Evolutionary conservation across 23 tunicate genomes (phyloP), one percentile per base, ranked within the genome.

Genomic region (Styela plicata): DNA sequence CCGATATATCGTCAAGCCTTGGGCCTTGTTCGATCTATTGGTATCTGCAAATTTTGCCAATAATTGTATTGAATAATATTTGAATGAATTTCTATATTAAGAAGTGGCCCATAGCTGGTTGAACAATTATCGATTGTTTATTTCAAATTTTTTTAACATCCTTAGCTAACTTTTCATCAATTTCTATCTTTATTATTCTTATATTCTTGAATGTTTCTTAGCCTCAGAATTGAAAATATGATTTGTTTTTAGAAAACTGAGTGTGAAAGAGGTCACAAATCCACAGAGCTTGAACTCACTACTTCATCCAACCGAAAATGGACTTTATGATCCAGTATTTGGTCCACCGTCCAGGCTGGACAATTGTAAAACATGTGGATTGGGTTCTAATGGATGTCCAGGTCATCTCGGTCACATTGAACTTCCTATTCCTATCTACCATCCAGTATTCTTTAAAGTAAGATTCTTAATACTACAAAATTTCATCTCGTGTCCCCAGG

Each of bases 391-490:
- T 3, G 63, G 62, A 10, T 93, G 98, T 62, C 70, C 89, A 5
- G 98, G 98, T 1, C 98, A 93, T 70, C 37, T 85, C 66, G 93
- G 98, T 1, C 93, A 88, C 64, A 93, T 93, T 23, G 93, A 93
- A 69, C 74, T 93, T 3, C 98, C 98, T 24, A 24, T 93, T 3
- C 98, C 98, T 0, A 86, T 93, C 24, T 93, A 88, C 64, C 86
- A 93, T 64, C 98, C 98, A 1, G 25, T 88, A 31, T 93, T 88
- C 82, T 84, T 88, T 63, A 88, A 93, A 84, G 98, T 91, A 44
- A 24, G n/a, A n/a, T n/a, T n/a, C n/a, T n/a, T n/a, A 62, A 78
- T 22, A 22, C 70, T 13, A 23, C 16, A 80, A 69, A 69, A 80
- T 7, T 17, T n/a, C n/a, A n/a, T n/a, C n/a, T n/a, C n/a, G n/a